These are phyloP conservation scores for Lordiphosa andalusiaca DNA, from an alignment of 2,888 invertebrate species.

Conservation along the genomic window DNA sequence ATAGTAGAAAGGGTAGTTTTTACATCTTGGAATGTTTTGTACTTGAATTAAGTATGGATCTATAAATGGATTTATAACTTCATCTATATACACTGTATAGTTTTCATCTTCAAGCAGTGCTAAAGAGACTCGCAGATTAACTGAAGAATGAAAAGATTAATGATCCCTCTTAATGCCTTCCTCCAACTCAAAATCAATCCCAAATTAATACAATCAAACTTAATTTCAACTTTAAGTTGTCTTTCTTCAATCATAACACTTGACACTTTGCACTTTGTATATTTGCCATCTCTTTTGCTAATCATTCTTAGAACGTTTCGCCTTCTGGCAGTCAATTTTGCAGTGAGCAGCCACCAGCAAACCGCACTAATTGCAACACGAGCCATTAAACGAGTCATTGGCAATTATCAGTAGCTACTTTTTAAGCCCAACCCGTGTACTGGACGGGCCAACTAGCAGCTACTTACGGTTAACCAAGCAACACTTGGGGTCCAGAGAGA, in stretches of 20 bases:
- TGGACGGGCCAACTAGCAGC: conserved; percentile 35
- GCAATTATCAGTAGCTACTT: conserved; percentile 56
- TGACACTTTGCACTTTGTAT: conserved; percentile 14
- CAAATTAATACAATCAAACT: neutral
- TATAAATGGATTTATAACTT: no score
- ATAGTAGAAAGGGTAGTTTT: no score
- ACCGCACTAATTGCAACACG: conserved; percentile 67
- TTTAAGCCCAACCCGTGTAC: conserved; percentile 32
- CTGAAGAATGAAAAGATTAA: no score
- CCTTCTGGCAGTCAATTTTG: conserved; percentile 5
- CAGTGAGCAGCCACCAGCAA: conserved; percentile 12
- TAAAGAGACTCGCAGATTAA: no score
- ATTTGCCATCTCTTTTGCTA: conserved; percentile 1
- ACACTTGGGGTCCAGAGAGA: conserved; percentile 62
- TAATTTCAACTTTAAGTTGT: neutral
- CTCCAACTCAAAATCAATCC: no score
- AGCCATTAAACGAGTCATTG: conserved; percentile 63
- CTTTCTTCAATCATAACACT: conserved; percentile 23
- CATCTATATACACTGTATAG: no score
- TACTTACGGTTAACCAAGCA: conserved; percentile 75
- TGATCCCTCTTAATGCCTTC: no score
- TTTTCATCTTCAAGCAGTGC: no score
- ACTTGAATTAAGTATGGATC: no score
- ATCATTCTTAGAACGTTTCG: conserved; percentile 4
- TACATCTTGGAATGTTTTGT: no score